These are phyloP conservation scores for Drepanosiphum platanoidis DNA, from an alignment of 2,888 invertebrate genomes.

Conservation along the genomic window DNA sequence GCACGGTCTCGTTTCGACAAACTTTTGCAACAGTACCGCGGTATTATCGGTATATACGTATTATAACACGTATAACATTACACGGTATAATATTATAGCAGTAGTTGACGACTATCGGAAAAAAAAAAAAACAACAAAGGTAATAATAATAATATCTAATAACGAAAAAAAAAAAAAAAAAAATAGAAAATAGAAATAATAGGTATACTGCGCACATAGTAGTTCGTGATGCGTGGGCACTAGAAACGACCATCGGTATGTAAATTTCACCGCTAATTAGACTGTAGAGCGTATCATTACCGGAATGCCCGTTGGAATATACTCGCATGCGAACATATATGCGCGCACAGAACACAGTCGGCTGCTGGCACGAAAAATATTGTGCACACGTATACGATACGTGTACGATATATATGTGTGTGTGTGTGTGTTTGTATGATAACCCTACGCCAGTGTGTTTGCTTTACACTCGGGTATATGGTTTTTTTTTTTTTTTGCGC, in stretches of 20 bases:
- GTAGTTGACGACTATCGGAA: slow-evolving; percentile 26
- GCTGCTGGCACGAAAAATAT: slow-evolving; percentile 43
- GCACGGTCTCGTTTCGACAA: not conserved
- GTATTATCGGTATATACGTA: no score
- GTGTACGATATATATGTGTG: not conserved
- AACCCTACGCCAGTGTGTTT: slow-evolving; percentile 23
- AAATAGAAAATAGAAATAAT: slow-evolving; percentile 32
- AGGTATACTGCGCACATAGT: not conserved
- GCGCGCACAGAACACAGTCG: not conserved
- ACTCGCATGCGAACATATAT: not conserved
- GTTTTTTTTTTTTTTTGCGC: slow-evolving; percentile 9
- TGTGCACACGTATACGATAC: not conserved
- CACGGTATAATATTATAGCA: no score
- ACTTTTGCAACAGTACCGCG: slow-evolving; percentile 37
- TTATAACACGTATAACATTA: not conserved
- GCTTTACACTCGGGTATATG: not conserved
- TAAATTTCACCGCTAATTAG: slow-evolving; percentile 61
- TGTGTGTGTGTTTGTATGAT: slow-evolving; percentile 46
- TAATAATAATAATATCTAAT: slow-evolving; percentile 50
- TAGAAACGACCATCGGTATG: slow-evolving; percentile 52
- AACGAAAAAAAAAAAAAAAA: slow-evolving; percentile 12
- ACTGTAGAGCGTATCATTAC: slow-evolving; percentile 61
- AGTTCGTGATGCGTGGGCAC: slow-evolving; percentile 60
- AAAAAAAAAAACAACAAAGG: slow-evolving; percentile 7
- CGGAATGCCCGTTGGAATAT: slow-evolving; percentile 35